Evolutionary conservation across 2,888 invertebrate species (phyloP), one percentile per base, ranked within the genome.

Genomic region (Chydorus sphaericus): DNA sequence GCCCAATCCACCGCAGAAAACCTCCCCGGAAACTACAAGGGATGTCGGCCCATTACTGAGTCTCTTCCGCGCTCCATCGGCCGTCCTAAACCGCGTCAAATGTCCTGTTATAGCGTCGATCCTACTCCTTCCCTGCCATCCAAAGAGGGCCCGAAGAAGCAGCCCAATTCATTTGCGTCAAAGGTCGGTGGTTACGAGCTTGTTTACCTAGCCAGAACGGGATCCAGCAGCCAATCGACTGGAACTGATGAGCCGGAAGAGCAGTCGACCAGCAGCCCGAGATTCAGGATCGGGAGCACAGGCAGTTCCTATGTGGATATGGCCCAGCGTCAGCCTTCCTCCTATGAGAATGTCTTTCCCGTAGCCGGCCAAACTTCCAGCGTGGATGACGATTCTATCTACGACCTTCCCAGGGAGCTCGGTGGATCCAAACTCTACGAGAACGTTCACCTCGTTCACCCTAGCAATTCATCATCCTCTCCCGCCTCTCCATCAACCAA

Each of bases 1-100:
- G 83, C 83, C 85, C 53, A 85, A 84, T 56, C 87, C 89, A 56
- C 89, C 89, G 49, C 88, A 88, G n/a, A 73, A 90, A 90, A 71
- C 89, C 90, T 59, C 90, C 90, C 3, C 76, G 90, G 53, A 76
- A 89, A 62, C 88, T 88, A 70, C 75, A 89, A 56, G 86, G 87
- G 14, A 84, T 87, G 59, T 88, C 88, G 18, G 89, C 89, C 60
- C 67, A 70, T 49, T 59, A 58, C 26, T n/a, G 61, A 62, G 49
- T 61, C 61, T 11, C 52, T 58, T 54, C 33, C 57, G 60, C 28
- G 58, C 74, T 50, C 71, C 36, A 26, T 29, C 14, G 52, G 36
- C 37, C 31, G 52, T 52, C 52, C 33, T 11, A 52, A 36, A 23
- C 36, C 36, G 18, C 18, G 52, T 2, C 52, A 52, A 23, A 36